These are phyloP conservation scores for Campoplex capitator DNA, from an alignment of 2,888 invertebrate species.

Conservation along the genomic window DNA sequence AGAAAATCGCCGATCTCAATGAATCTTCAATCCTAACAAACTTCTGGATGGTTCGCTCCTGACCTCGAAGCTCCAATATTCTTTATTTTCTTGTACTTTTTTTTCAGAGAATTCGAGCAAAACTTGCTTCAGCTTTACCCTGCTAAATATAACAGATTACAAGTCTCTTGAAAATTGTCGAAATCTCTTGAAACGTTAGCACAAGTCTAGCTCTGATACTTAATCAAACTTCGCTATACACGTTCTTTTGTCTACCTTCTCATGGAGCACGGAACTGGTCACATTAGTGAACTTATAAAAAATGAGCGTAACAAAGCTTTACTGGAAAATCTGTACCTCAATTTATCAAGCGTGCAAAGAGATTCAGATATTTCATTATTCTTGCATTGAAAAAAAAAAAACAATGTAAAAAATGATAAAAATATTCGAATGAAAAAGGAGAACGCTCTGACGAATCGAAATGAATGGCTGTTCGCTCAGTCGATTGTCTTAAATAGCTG, in stretches of 20 bases:
- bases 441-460: background rate
- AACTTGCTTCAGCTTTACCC: slow-evolving; percentile 2
- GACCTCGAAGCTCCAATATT: background rate
- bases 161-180: slow-evolving; percentile 33
- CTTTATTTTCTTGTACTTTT: background rate
- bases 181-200: background rate
- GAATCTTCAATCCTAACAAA: background rate
- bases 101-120: slow-evolving; percentile 14
- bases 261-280: background rate
- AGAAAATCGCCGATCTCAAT: background rate
- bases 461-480: background rate
- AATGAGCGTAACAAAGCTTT: background rate
- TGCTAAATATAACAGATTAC: background rate
- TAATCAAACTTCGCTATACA: slow-evolving; percentile 19
- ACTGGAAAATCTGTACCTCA: slow-evolving; percentile 8
- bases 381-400: background rate
- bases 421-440: background rate
- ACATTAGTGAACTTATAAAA: slow-evolving; percentile 3
- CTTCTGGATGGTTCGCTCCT: background rate
- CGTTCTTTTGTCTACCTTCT: background rate
- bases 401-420: background rate
- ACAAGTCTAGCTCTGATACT: background rate
- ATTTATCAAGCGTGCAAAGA: slow-evolving; percentile 4
- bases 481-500: background rate
- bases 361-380: background rate